phyloP scores from a whole-genome alignment of 2,888 invertebrate species.

The Volucella inanis region DNA sequence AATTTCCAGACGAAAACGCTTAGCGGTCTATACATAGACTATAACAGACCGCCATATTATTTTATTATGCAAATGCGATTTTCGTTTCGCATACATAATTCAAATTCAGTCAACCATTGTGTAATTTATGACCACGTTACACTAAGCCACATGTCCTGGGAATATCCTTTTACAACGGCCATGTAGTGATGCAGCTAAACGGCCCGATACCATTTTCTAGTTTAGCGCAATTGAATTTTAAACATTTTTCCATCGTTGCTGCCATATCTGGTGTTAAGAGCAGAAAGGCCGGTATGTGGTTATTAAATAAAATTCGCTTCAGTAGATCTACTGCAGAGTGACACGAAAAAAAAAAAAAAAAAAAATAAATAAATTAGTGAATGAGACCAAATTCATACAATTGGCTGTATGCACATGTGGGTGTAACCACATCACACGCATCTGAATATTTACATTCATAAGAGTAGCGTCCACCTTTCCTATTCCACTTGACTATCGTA shows the following conservation, averaged over 20 bases:
- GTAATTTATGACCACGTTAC: conserved; percentile 68
- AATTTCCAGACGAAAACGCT: conserved; percentile 67
- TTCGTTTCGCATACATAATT: conserved; percentile 70
- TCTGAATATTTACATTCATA: conserved; percentile 36
- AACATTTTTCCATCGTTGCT: conserved; percentile 64
- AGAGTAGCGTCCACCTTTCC: neutral
- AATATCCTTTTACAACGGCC: conserved; percentile 4
- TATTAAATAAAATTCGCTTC: conserved; percentile 68
- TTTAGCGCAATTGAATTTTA: conserved; percentile 65
- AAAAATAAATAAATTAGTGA: conserved; percentile 8
- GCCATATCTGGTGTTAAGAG: conserved; percentile 24
- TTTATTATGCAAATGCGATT: conserved; percentile 69
- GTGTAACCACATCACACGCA: conserved; percentile 62
- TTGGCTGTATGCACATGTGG: conserved; percentile 22
- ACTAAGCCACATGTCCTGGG: conserved; percentile 50
- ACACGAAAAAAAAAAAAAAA: conserved; percentile 1
- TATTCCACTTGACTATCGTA: too few relatives aligned
- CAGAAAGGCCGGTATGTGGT: conserved; percentile 62
- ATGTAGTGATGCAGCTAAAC: too few relatives aligned
- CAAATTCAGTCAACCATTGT: conserved; percentile 74
- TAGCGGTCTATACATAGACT: conserved; percentile 41
- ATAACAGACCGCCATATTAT: conserved; percentile 31
- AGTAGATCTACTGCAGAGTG: conserved; percentile 46
- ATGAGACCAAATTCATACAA: too few relatives aligned
- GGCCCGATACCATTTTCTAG: conserved; percentile 34